phyloP scores from a whole-genome alignment of 92 coral and sea anemone genomes.

The Siderastrea radians region DNA sequence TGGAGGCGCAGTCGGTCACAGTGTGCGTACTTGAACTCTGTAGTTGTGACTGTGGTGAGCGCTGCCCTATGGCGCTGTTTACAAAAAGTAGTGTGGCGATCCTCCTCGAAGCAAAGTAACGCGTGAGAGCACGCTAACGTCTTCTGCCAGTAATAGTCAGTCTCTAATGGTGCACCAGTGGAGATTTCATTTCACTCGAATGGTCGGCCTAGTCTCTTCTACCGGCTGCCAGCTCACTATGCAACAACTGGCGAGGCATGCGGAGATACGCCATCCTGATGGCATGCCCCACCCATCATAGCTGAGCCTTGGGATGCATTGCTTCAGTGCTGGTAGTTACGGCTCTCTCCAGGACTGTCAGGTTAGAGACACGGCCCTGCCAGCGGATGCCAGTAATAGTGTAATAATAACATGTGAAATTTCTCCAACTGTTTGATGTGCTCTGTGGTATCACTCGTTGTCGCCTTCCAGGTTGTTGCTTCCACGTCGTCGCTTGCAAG shows the following conservation, averaged over 20 bases:
- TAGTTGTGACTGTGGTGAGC: neutral
- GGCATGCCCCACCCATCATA: conserved; percentile 58
- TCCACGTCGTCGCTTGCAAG: no score
- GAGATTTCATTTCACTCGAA: conserved; percentile 34
- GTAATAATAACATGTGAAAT: conserved; percentile 30
- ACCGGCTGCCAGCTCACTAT: conserved; percentile 45
- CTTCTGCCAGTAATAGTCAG: conserved; percentile 35
- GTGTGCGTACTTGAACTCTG: conserved; percentile 27
- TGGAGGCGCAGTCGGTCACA: conserved; percentile 38
- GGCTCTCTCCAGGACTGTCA: conserved; percentile 34
- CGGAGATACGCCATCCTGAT: conserved; percentile 48
- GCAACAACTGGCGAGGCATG: conserved; percentile 37
- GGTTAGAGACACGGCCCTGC: conserved; percentile 46
- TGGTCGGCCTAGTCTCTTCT: conserved; percentile 47
- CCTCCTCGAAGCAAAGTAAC: conserved; percentile 32
- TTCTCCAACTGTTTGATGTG: conserved; percentile 41
- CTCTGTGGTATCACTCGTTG: conserved; percentile 10
- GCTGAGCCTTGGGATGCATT: conserved; percentile 38
- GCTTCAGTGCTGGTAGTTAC: conserved; percentile 34
- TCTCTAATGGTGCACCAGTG: conserved; percentile 41
- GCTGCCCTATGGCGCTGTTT: conserved; percentile 39
- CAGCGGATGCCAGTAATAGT: conserved; percentile 27
- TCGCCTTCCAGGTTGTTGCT: no score
- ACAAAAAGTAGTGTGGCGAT: conserved; percentile 32
- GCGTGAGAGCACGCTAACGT: conserved; percentile 41